Conservation (phyloP, 2,113 vertebrate genomes). For the pig (Sus scrofa) region T2T-Sscrofa CM000813.6:128186001-128186500, state of each 20-base stretch:
- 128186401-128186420: not conserved
- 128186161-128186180: not conserved
- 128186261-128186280: constrained; percentile 34
- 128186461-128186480: constrained; percentile 60
- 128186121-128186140: not conserved
- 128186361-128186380: not conserved
- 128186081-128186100: not conserved
- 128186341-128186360: not conserved
- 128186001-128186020: not conserved
- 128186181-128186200: constrained; percentile 15
- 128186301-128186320: not conserved
- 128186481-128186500: constrained; percentile 37
- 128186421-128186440: constrained; percentile 32
- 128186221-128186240: not conserved
- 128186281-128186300: not conserved
- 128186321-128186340: not conserved
- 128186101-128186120: not conserved
- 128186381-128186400: not conserved
- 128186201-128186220: not conserved
- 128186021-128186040: not conserved
- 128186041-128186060: not conserved
- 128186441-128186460: constrained; percentile 43
- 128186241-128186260: not conserved
- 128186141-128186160: not conserved
- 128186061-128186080: not conserved